phyloP scores from a whole-genome alignment of 2,888 invertebrate species.

The Calliphora vomitoria region DNA sequence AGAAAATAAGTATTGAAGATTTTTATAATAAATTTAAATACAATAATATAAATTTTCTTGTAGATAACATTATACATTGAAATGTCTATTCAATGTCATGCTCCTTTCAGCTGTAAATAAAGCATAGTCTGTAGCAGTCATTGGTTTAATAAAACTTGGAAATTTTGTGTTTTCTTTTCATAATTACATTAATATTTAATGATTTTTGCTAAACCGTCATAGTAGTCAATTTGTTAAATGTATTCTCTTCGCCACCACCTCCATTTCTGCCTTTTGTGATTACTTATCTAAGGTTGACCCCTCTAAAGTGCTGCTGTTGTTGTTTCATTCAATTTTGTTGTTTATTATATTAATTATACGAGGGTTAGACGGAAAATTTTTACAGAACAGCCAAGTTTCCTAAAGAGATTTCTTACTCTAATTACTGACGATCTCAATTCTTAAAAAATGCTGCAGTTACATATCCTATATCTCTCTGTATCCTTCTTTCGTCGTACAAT shows the following conservation, averaged over 20 bases:
- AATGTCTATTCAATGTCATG: slow-evolving; percentile 17
- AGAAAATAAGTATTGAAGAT: no score
- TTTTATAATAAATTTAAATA: neutral
- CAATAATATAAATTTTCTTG: neutral
- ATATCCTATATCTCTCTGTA: no score
- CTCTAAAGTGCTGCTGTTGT: slow-evolving; percentile 29
- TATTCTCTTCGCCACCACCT: slow-evolving; percentile 32
- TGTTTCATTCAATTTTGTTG: slow-evolving; percentile 58
- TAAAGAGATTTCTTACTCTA: no score
- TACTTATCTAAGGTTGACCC: slow-evolving; percentile 60
- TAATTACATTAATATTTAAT: slow-evolving; percentile 84
- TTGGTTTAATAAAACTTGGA: slow-evolving; percentile 23
- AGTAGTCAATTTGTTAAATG: slow-evolving; percentile 61
- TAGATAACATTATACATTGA: neutral
- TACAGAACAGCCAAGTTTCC: neutral
- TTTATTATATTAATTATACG: slow-evolving; percentile 28
- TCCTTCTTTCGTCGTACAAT: no score
- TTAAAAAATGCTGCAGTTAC: no score
- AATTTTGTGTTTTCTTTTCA: slow-evolving; percentile 79
- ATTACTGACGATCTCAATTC: no score
- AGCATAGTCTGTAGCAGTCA: neutral
- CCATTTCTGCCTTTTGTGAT: slow-evolving; percentile 59
- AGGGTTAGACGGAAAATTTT: neutral
- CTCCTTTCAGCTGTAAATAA: neutral
- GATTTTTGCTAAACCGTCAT: slow-evolving; percentile 71